Percentiles rank a stretch among this genome's conserved stretches.
Conservation (phyloP, 2,888 invertebrate species). For the Philaethria dido region DNA sequence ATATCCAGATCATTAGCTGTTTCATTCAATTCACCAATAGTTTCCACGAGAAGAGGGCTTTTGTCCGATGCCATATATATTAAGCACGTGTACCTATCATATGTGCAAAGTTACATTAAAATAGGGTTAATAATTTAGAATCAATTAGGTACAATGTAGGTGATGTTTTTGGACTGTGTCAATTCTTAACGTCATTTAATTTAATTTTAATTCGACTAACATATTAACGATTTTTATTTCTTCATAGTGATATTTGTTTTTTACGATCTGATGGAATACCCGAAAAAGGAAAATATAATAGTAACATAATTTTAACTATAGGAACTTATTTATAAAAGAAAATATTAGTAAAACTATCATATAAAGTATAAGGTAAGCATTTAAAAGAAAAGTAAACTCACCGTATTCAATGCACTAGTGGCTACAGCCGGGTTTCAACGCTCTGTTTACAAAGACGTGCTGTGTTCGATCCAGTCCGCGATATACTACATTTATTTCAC, state of each 20-base stretch:
- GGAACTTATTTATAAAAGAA: not conserved
- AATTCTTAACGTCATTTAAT: not conserved
- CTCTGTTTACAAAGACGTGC: constrained; percentile 42
- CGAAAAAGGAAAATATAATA: not conserved
- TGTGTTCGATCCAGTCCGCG: constrained; percentile 37
- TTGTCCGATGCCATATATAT: not conserved
- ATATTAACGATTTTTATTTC: not conserved
- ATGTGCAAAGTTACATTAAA: not conserved
- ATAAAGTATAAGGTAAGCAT: not conserved
- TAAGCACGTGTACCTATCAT: not conserved
- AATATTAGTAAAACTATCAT: not conserved
- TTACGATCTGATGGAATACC: not conserved
- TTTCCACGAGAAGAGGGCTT: constrained; percentile 11
- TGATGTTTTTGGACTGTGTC: not conserved
- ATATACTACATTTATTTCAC: constrained; percentile 42
- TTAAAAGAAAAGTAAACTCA: constrained; percentile 29
- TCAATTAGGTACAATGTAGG: not conserved
- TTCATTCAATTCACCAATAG: constrained; percentile 1
- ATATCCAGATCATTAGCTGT: constrained; percentile 1
- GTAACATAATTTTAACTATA: not conserved
- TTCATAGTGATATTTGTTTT: not conserved
- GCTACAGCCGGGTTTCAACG: constrained; percentile 42
- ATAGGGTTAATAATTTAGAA: not conserved
- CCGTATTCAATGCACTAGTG: constrained; percentile 37
- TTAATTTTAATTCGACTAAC: not conserved